Evolutionary conservation across 1,140 invertebrate species (phyloP), one percentile per base, ranked within the genome.

Genomic region (Ceratina japonica): DNA sequence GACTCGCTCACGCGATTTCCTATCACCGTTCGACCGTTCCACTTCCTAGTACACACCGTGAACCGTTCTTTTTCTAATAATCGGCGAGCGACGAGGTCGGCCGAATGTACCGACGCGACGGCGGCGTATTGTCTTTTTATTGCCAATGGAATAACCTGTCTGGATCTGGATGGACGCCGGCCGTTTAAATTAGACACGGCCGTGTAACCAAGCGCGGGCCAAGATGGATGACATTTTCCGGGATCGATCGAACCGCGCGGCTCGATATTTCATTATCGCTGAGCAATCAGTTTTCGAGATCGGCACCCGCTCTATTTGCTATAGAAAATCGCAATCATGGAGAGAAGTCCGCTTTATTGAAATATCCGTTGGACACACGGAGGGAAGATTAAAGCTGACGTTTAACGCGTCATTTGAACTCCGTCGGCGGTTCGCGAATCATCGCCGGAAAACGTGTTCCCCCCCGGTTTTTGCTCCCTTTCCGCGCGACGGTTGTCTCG

Each of bases 211-310:
- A n/a, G n/a, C n/a, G 59, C 31, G 69, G 62, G n/a, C n/a, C n/a
- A 77, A 77, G 75, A 72, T 56, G 68, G 51, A 77, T 63, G 68
- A 72, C 52, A 78, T 20, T 31, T 56, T 52, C 49, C 8, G 20
- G 8, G 75, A 72, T 78, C 75, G 75, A 78, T 78, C 59, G 27
- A 18, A n/a, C 69, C 15, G 12, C 24, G 24, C 65, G 66, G 69
- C 68, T 61, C 58, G 75, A 78, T 78, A 78, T 78, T 78, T 71
- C 75, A 78, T 78, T 78, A 78, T 70, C 27, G 59, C 51, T 44
- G 68, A 71, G 31, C 68, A 72, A 78, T 71, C 75, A 56, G 49
- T 70, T 77, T 62, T 52, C 54, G 75, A 22, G 56, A n/a, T 24
- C 5, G 20, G 44, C 20, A 20, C 20, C 75, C 52, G 37, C 68